Evolutionary conservation across 2,113 vertebrate species (phyloP).

Genomic region (Pangasianodon hypophthalmus): DNA sequence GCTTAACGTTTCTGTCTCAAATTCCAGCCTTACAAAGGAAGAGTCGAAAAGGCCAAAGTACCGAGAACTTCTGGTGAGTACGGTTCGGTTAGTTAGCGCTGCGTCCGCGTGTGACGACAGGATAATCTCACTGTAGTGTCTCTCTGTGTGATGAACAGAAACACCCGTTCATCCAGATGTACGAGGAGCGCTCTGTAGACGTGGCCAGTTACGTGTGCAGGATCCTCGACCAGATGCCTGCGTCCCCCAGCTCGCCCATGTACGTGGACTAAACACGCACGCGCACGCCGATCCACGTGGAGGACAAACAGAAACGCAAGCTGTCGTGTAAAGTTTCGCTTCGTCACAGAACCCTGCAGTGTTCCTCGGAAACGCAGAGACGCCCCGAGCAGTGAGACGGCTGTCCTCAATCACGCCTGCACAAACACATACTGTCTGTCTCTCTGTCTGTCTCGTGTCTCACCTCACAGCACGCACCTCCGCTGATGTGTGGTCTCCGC

Average conservation of each 20-base stretch:
- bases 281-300: neutral
- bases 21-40: conserved; percentile 95
- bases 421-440: conserved; percentile 6
- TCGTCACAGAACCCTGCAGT: conserved; percentile 81
- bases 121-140: neutral
- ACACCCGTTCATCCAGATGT: conserved; percentile 98
- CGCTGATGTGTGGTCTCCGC: neutral
- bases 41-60: conserved; percentile 99
- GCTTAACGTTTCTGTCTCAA: neutral
- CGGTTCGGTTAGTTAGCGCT: neutral
- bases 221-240: conserved; percentile 96
- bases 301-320: conserved; percentile 57
- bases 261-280: conserved; percentile 86
- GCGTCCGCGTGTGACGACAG: neutral
- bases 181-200: conserved; percentile 93
- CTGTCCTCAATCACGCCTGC: conserved; percentile 75
- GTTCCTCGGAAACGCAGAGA: conserved; percentile 69
- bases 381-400: conserved; percentile 83
- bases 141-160: conserved; percentile 74
- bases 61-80: conserved; percentile 97
- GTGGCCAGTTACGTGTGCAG: conserved; percentile 93
- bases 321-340: conserved; percentile 80
- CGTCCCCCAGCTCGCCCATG: conserved; percentile 95
- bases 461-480: conserved; percentile 32
- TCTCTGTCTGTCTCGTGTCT: conserved; percentile 36